Evolutionary conservation across 2,888 invertebrate species (phyloP), one percentile per base, ranked within the genome.

Genomic region (Ichneumoninae sp.): DNA sequence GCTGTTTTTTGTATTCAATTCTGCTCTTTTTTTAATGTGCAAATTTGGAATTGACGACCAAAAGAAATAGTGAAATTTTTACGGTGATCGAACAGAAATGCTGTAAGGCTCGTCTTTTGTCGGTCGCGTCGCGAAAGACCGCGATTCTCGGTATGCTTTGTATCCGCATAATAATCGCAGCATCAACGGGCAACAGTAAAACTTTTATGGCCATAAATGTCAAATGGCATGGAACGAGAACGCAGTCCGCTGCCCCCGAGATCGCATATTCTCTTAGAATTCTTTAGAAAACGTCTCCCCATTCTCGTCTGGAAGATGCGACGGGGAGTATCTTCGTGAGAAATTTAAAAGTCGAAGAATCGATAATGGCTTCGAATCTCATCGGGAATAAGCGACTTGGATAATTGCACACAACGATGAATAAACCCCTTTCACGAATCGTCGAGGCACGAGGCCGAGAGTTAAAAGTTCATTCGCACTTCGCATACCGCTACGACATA

Each of bases 201-300:
- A 65, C 50, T 44, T 81, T 81, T 69, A 47, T 54, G 81, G 70
- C 30, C 44, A 75, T 65, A 81, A 81, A 81, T 81, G 81, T 81
- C 65, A 65, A 54, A 69, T 70, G 81, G 71, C 52, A 60, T 65
- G 68, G 44, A 81, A 76, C 74, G 60, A 50, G 60, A 69, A 68
- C 74, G 36, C n/a, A 30, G n/a, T 40, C 22, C 22, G 57, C 57
- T 74, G 80, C 68, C 70, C 70, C 60, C 65, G 68, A 26, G 57
- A 6, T 44, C 33, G 40, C 22, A 19, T 52, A 33, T 30, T 54
- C 16, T 19, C 30, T 40, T 36, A 52, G 52, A 36, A 36, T 47
- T 52, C 47, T 36, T 52, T 36, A 13, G 50, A 36, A 65, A 30
- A 36, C 36, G 19, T 36, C 16, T 40, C 57, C 6, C 52, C 52